A percentile compares a stretch with the other conserved stretches of the same genome.
phyloP scores from a whole-genome alignment of 2,888 invertebrate species.

The Drosophila hamatofila region DNA sequence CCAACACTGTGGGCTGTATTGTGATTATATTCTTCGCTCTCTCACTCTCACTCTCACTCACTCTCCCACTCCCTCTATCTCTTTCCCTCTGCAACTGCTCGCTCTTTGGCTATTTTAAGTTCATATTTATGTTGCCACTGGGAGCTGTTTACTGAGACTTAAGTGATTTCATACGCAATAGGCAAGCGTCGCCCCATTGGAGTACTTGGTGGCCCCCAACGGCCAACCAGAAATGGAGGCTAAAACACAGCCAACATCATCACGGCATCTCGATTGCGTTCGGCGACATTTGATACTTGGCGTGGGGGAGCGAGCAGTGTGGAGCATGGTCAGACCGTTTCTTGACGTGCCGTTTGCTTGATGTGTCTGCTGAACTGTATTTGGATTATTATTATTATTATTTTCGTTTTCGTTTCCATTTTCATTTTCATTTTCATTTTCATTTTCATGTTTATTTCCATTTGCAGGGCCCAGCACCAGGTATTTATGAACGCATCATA shows the following conservation, averaged over 20 bases:
- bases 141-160: slow-evolving; percentile 75
- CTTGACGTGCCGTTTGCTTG: slow-evolving; percentile 21
- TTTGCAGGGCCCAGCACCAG: slow-evolving; percentile 44
- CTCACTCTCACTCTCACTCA: background rate
- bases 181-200: slow-evolving; percentile 45
- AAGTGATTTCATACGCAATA: slow-evolving; percentile 74
- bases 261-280: background rate
- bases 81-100: background rate
- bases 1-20: slow-evolving; percentile 5
- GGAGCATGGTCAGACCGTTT: slow-evolving; percentile 1
- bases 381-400: slow-evolving; percentile 58
- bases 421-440: slow-evolving; percentile 25
- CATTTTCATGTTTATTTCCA: slow-evolving; percentile 41
- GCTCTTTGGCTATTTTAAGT: slow-evolving; percentile 43
- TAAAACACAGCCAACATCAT: slow-evolving; percentile 22
- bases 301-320: background rate
- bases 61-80: background rate
- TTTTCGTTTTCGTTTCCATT: slow-evolving; percentile 35
- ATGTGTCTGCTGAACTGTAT: slow-evolving; percentile 62
- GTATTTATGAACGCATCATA: slow-evolving; percentile 60
- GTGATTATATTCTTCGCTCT: slow-evolving; percentile 9
- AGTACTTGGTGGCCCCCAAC: slow-evolving; percentile 27
- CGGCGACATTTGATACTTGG: slow-evolving; percentile 11
- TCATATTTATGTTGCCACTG: slow-evolving; percentile 74
- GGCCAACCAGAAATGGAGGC: slow-evolving; percentile 11